Evolutionary conservation across 1,140 invertebrate genomes (phyloP), one percentile per base, ranked within the genome.

Genomic region (Neodiprion fabricii): DNA sequence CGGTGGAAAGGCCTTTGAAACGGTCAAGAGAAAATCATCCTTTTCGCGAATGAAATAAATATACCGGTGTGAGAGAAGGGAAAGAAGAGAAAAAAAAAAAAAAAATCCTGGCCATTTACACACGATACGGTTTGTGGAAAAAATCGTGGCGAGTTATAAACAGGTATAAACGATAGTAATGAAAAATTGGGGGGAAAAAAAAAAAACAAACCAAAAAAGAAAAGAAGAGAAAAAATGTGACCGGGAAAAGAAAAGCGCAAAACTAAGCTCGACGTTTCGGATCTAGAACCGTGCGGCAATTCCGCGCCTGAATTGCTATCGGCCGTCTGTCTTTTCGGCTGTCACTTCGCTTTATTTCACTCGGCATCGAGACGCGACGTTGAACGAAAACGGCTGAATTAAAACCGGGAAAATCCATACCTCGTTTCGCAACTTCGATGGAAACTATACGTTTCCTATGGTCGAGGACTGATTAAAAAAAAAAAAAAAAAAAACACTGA

Each of bases 311-410:
- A 67, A 78, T 72, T 70, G 74, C 77, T 75, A 67, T 67, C 74
- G 70, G 67, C 73, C 73, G 23, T 75, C 74, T 74, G 74, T 53
- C 72, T 76, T 74, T 72, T 74, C 72, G 23, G 49, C 66, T 75
- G 76, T 77, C 81, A 83, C 80, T 84, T 82, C 67, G 78, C 80
- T 82, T 79, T 79, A 82, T 82, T 83, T 81, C 77, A 74, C 80
- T 82, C 75, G 78, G 79, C 75, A 81, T 80, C 73, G 76, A 68
- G 71, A 80, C 78, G 81, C 28, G 1, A 84, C 80, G 76, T 78
- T 74, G 74, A 74, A 75, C 76, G 79, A 82, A 82, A 83, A 80
- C 80, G 81, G 82, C 78, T 81, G 78, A 81, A 84, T 84, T 85
- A 82, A 87, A 84, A 85, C 79, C 82, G 80, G 78, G 77, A 80